phyloP scores from a whole-genome alignment of 2,113 vertebrate genomes.

The Ailurus styani region DNA sequence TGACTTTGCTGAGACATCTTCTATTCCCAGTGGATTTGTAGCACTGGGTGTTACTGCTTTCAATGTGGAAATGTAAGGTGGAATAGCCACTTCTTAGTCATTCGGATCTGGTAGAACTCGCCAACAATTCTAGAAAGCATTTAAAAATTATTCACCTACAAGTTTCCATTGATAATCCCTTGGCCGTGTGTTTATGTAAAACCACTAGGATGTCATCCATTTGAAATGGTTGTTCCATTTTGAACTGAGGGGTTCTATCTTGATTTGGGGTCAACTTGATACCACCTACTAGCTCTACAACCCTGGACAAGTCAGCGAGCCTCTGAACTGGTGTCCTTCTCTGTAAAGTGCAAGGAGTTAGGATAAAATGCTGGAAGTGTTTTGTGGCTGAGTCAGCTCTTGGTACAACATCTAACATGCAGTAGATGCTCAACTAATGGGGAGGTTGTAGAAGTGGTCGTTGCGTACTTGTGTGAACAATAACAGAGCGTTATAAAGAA shows the following conservation, averaged over 20 bases:
- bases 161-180: not conserved
- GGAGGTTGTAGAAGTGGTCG: not conserved
- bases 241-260: not conserved
- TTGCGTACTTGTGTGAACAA: not conserved
- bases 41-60: not conserved
- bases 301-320: not conserved
- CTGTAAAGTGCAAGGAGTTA: not conserved
- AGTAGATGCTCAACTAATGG: not conserved
- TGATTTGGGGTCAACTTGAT: not conserved
- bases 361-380: not conserved
- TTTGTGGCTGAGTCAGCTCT: not conserved
- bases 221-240: not conserved
- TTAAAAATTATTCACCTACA: not conserved
- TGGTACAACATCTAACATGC: not conserved
- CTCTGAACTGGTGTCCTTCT: not conserved
- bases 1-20: not conserved
- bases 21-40: not conserved
- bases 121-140: not conserved
- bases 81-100: not conserved
- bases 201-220: not conserved
- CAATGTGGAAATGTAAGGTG: not conserved
- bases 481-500: not conserved
- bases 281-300: not conserved
- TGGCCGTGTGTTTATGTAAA: not conserved
- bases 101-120: not conserved